Evolutionary conservation across 1,140 invertebrate genomes (phyloP).

Genomic region (Probaryconus sp.): DNA sequence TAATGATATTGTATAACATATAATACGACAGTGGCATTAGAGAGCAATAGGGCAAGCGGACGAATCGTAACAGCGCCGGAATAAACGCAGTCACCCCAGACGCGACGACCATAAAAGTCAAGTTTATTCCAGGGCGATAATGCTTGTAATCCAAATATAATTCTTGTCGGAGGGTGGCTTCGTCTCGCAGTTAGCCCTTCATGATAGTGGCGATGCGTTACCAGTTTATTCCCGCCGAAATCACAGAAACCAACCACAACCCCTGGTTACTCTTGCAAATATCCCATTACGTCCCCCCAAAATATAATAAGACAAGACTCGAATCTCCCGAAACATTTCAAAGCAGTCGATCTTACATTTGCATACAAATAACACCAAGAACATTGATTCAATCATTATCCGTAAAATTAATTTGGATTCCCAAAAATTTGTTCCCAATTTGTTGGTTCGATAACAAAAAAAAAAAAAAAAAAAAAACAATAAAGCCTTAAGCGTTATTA

Average conservation of each 20-base stretch:
- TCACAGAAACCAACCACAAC: conserved; percentile 64
- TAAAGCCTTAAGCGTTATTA: neutral
- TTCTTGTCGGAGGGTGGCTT: conserved; percentile 69
- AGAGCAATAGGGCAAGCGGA: conserved; percentile 41
- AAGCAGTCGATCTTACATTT: no score
- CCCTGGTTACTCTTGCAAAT: conserved; percentile 53
- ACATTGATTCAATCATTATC: no score
- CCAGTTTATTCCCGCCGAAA: conserved; percentile 59
- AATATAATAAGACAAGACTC: conserved; percentile 2
- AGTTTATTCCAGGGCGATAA: conserved; percentile 77
- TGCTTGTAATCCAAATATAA: conserved; percentile 79
- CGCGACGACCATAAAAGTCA: conserved; percentile 76
- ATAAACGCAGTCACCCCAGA: conserved; percentile 62
- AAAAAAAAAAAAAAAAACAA: no score
- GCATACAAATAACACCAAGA: no score
- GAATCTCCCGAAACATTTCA: no score
- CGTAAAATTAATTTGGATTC: no score
- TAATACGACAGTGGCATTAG: conserved; percentile 37
- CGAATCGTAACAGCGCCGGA: conserved; percentile 38
- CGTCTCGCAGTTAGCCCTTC: conserved; percentile 57
- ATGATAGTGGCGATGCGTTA: conserved; percentile 40
- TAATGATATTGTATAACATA: conserved; percentile 13
- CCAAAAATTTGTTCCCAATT: no score
- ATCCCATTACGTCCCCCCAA: conserved; percentile 39
- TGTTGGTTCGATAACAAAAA: no score